These are phyloP conservation scores for Aptenodytes forsteri DNA, from an alignment of 2,113 vertebrate species.

Conservation along the genomic window DNA sequence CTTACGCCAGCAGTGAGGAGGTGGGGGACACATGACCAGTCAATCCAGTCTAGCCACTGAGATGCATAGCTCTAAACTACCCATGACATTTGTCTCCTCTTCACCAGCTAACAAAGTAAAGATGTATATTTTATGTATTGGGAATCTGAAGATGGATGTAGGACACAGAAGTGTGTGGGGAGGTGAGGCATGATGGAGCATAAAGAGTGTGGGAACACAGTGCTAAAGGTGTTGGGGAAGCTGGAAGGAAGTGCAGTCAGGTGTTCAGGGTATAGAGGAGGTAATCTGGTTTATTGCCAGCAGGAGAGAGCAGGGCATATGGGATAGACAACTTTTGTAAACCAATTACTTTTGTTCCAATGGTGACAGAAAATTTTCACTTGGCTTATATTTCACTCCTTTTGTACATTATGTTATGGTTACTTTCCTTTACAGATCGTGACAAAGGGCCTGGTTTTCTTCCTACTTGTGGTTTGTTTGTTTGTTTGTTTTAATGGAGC, in stretches of 20 bases:
- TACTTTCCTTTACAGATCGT: background rate
- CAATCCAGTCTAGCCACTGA: background rate
- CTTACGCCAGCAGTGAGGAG: background rate
- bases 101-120: background rate
- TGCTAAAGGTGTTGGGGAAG: background rate
- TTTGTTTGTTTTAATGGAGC: background rate
- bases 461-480: background rate
- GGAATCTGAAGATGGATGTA: background rate
- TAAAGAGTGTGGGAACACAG: background rate
- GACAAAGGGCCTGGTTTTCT: background rate
- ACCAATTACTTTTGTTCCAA: background rate
- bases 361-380: background rate
- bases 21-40: background rate
- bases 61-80: background rate
- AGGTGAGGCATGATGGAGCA: background rate
- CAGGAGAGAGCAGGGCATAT: background rate
- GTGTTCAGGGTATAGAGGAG: background rate
- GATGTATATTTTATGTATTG: background rate
- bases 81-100: background rate
- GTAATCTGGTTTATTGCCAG: background rate
- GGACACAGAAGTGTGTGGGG: background rate
- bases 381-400: background rate
- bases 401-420: background rate
- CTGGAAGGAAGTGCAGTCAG: background rate
- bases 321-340: background rate